A percentile compares a stretch with the other conserved stretches of the same genome.
Evolutionary conservation across 2,113 vertebrate genomes (phyloP).

Genomic region (Pelobates fuscus): DNA sequence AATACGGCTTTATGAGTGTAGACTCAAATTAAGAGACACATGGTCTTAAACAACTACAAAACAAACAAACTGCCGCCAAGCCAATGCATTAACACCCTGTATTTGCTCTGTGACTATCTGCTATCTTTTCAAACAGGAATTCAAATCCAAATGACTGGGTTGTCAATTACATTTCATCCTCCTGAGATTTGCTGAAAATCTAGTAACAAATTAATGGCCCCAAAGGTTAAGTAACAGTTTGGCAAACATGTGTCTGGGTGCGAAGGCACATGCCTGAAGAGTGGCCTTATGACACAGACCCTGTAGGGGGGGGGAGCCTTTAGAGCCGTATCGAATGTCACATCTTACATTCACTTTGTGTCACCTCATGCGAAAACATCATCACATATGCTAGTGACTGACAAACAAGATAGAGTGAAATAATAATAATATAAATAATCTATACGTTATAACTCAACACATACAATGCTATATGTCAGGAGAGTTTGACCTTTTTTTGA

Average conservation of each 20-base stretch:
- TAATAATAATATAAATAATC: too few relatives aligned
- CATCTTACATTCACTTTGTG: conserved; percentile 61
- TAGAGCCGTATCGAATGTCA: conserved; percentile 54
- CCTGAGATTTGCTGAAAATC: conserved; percentile 55
- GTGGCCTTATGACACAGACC: conserved; percentile 53
- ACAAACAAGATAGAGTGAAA: conserved; percentile 20
- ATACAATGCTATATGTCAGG: too few relatives aligned
- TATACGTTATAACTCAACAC: too few relatives aligned
- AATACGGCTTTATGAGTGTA: too few relatives aligned
- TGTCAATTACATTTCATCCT: conserved; percentile 39
- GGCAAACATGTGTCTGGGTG: conserved; percentile 61
- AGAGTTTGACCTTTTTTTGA: too few relatives aligned
- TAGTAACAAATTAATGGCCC: conserved; percentile 61
- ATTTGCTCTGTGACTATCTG: not conserved
- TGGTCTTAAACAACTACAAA: too few relatives aligned
- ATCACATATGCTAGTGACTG: conserved; percentile 38
- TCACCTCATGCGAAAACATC: conserved; percentile 56
- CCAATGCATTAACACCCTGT: not conserved
- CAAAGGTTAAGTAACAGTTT: conserved; percentile 65
- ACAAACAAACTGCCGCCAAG: too few relatives aligned
- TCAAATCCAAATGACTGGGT: conserved; percentile 37
- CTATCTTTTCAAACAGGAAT: conserved; percentile 40
- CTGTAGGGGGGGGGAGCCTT: conserved; percentile 28
- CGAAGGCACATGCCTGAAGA: conserved; percentile 53
- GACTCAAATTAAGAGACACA: too few relatives aligned